Percentiles rank a stretch among this genome's conserved stretches.
Conservation (phyloP, 2,888 invertebrate species). For the Salticus scenicus region DNA sequence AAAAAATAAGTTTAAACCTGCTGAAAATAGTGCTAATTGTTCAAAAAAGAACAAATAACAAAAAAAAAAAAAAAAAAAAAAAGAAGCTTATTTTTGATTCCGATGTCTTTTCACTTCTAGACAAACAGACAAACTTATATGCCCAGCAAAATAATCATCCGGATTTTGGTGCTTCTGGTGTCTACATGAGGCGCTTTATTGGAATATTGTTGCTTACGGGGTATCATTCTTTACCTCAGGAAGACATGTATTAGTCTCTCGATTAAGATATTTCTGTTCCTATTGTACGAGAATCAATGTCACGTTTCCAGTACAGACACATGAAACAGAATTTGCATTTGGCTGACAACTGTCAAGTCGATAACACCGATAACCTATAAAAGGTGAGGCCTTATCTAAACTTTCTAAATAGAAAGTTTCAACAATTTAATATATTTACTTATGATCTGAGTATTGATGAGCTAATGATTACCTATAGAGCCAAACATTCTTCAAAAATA, state of each 20-base stretch:
- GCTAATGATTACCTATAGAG: conserved; percentile 2
- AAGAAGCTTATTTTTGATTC: not conserved
- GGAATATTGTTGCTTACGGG: not conserved
- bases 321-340: conserved; percentile 34
- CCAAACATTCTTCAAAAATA: conserved; percentile 23
- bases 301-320: conserved; percentile 8
- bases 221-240: conserved; percentile 9
- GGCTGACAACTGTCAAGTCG: conserved; percentile 18
- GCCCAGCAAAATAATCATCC: conserved; percentile 15
- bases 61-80: not conserved
- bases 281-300: too few species aligned
- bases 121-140: not conserved
- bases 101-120: not conserved
- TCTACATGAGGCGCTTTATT: conserved; percentile 5
- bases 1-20: too few species aligned
- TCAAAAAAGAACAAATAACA: not conserved
- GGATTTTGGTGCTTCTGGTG: not conserved
- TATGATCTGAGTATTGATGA: conserved; percentile 7
- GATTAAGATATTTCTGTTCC: not conserved
- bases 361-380: conserved; percentile 25
- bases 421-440: not conserved
- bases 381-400: conserved; percentile 10
- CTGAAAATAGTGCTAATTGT: too few species aligned
- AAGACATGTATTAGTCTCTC: conserved; percentile 29
- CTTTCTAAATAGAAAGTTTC: too few species aligned